Percentiles rank a stretch among this genome's conserved stretches.
phyloP scores from a whole-genome alignment of 1,140 invertebrate genomes.

The Delia radicum region DNA sequence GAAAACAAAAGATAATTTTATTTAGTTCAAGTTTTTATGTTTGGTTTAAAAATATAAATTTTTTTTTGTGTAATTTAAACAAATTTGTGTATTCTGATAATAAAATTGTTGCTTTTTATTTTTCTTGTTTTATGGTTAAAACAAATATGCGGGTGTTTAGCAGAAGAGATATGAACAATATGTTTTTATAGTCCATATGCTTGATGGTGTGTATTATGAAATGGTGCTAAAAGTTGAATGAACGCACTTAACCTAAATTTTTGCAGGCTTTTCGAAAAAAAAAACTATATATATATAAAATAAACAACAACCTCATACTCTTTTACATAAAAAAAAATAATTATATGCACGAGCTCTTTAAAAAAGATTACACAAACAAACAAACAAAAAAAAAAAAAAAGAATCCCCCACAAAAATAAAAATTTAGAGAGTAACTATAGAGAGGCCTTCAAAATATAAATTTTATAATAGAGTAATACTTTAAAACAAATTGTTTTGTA shows the following conservation, averaged over 20 bases:
- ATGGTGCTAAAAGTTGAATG: conserved; percentile 55
- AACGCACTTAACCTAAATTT: conserved; percentile 55
- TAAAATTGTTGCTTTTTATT: not conserved
- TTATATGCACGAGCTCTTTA: not conserved
- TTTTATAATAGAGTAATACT: not conserved
- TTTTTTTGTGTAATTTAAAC: not conserved
- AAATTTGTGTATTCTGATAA: not conserved
- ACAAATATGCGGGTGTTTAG: not conserved
- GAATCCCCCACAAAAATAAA: too few species aligned
- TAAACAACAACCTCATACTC: not conserved
- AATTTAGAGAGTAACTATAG: not conserved
- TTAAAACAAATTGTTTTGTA: too few species aligned
- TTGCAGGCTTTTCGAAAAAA: too few species aligned
- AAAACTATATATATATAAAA: not conserved
- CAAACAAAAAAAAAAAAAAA: not conserved
- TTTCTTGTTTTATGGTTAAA: too few species aligned
- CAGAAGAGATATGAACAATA: not conserved
- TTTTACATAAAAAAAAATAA: too few species aligned
- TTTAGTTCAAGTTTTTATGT: not conserved
- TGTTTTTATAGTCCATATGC: not conserved
- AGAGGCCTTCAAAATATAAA: not conserved
- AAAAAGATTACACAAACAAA: not conserved
- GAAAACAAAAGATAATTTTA: not conserved
- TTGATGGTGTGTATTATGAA: conserved; percentile 33
- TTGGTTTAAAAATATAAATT: too few species aligned